Percentiles rank a stretch among this genome's conserved stretches.
Evolutionary conservation across 2,113 vertebrate genomes (phyloP).

Genomic region (Barbus barbus): DNA sequence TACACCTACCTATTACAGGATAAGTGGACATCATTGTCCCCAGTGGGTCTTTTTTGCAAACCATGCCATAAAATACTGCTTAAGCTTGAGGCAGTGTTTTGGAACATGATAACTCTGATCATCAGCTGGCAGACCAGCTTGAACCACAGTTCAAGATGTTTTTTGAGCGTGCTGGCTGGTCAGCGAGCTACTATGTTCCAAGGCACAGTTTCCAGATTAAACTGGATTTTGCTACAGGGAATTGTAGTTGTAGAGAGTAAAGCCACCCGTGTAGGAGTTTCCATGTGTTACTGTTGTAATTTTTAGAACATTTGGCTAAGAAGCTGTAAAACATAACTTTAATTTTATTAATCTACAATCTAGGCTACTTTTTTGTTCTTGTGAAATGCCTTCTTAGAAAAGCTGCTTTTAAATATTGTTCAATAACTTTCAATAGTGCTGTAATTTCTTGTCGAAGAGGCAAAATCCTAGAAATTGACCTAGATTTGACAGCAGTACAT

Average conservation of each 20-base stretch:
- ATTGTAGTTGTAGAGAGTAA: neutral
- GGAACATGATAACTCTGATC: neutral
- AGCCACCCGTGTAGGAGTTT: conserved; percentile 16
- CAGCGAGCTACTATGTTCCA: neutral
- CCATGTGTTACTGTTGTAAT: conserved; percentile 1
- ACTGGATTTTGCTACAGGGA: neutral
- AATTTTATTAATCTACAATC: neutral
- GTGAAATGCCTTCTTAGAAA: neutral
- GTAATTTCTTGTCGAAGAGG: neutral
- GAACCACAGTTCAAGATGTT: neutral
- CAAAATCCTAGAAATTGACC: neutral
- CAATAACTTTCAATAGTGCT: neutral
- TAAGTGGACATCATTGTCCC: neutral
- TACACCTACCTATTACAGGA: neutral
- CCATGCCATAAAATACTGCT: conserved; percentile 1
- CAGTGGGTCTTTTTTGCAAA: neutral
- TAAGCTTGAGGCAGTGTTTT: neutral
- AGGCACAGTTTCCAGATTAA: neutral
- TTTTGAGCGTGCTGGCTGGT: neutral
- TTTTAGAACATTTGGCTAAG: neutral
- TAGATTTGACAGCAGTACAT: neutral
- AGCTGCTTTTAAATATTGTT: neutral
- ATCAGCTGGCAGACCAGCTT: neutral
- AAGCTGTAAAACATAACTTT: neutral
- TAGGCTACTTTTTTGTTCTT: neutral